phyloP scores from a whole-genome alignment of 2,113 vertebrate genomes.

The Manacus vitellinus region DNA sequence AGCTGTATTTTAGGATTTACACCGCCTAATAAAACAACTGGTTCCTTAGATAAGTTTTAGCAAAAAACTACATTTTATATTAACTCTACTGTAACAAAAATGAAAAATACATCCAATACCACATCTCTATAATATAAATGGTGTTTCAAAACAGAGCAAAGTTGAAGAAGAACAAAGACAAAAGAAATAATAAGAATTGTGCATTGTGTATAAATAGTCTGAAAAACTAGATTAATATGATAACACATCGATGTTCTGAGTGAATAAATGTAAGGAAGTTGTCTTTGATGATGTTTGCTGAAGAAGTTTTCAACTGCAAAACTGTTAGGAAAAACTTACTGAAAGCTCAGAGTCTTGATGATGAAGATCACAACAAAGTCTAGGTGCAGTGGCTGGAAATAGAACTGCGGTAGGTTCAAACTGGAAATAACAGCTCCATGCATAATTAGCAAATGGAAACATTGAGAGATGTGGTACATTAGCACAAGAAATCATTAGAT shows the following conservation, averaged over 20 bases:
- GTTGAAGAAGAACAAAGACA: neutral
- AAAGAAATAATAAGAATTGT: neutral
- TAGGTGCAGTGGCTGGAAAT: neutral
- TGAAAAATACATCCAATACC: neutral
- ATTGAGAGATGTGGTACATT: neutral
- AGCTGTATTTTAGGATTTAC: neutral
- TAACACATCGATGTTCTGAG: neutral
- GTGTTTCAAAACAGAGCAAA: neutral
- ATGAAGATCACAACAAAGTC: neutral
- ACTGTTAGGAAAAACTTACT: neutral
- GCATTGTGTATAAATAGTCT: neutral
- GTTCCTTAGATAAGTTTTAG: neutral
- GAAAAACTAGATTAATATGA: neutral
- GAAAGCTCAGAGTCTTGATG: neutral
- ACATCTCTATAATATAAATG: neutral
- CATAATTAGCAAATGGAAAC: neutral
- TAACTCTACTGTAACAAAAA: neutral
- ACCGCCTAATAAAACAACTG: neutral
- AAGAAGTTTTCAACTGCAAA: neutral
- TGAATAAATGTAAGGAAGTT: neutral
- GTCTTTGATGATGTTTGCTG: neutral
- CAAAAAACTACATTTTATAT: neutral
- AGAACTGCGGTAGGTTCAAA: neutral
- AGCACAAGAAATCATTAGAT: neutral
- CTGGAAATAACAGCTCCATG: neutral